Conservation (phyloP, 2,888 invertebrate species). For the Drosophila seclusa region DNA sequence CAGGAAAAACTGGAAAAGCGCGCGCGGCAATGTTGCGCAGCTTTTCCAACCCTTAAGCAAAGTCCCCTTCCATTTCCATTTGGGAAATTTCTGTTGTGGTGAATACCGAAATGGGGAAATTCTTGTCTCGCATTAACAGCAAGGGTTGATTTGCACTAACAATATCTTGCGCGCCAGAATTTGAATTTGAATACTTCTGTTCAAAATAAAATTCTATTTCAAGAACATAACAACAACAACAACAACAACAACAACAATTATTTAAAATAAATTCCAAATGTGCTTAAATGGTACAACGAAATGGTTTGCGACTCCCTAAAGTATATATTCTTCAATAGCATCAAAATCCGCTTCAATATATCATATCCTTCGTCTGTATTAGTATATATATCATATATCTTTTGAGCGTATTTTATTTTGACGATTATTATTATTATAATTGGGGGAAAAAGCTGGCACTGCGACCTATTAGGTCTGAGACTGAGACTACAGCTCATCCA, state of each 20-base stretch:
- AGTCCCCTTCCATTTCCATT: constrained; percentile 51
- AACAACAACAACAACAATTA: not conserved
- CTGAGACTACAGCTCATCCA: too few relatives aligned
- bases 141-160: constrained; percentile 21
- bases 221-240: not conserved
- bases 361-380: not conserved
- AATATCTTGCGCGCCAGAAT: constrained; percentile 1
- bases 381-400: not conserved
- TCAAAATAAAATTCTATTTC: accelerated
- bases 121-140: not conserved
- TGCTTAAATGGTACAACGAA: not conserved
- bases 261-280: not conserved
- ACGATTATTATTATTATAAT: too few relatives aligned
- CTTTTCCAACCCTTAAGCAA: constrained; percentile 76
- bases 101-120: constrained; percentile 13
- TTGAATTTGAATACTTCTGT: not conserved
- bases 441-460: too few relatives aligned
- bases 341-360: not conserved
- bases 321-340: not conserved
- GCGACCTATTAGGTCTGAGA: too few relatives aligned
- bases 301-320: not conserved
- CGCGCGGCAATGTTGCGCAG: constrained; percentile 71
- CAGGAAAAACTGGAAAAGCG: constrained; percentile 80
- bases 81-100: constrained; percentile 38
- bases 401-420: not conserved